phyloP scores from a whole-genome alignment of 2,888 invertebrate genomes.

The Cetonia aurata region DNA sequence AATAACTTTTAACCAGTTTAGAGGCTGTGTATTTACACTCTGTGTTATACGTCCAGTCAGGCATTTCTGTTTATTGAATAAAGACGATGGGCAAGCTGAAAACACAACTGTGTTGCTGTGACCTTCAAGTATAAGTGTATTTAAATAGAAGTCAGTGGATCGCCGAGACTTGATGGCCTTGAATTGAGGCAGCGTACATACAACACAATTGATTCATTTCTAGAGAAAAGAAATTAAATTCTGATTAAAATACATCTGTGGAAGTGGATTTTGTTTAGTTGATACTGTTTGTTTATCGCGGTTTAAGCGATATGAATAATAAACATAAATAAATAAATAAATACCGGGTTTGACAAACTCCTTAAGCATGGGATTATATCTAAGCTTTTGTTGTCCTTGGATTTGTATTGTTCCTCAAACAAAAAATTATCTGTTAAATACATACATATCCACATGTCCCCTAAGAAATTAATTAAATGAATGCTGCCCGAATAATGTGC shows the following conservation, averaged over 20 bases:
- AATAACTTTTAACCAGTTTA: constrained; percentile 42
- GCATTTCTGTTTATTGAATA: constrained; percentile 31
- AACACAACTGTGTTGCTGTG: constrained; percentile 38
- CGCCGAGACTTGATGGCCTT: constrained; percentile 49
- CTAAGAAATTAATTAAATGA: constrained; percentile 13
- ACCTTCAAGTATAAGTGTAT: constrained; percentile 45
- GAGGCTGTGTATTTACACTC: constrained; percentile 38
- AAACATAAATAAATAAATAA: too few species aligned
- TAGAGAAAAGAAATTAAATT: constrained; percentile 38
- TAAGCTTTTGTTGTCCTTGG: too few species aligned
- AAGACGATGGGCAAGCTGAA: constrained; percentile 17
- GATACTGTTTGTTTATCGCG: too few species aligned
- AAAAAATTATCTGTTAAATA: neutral
- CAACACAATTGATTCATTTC: constrained; percentile 36
- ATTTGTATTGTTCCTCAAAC: too few species aligned
- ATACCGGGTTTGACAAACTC: too few species aligned
- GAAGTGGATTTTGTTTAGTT: too few species aligned
- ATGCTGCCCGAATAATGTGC: constrained; percentile 4
- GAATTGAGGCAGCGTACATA: constrained; percentile 39
- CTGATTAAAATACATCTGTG: constrained; percentile 9
- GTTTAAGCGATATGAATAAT: too few species aligned
- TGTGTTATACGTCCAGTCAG: constrained; percentile 31
- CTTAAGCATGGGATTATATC: too few species aligned
- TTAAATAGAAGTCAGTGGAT: constrained; percentile 48
- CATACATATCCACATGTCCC: neutral